A percentile compares a stretch with the other conserved stretches of the same genome.
Evolutionary conservation across 1,140 invertebrate genomes (phyloP).

Genomic region (Megalopta genalis): DNA sequence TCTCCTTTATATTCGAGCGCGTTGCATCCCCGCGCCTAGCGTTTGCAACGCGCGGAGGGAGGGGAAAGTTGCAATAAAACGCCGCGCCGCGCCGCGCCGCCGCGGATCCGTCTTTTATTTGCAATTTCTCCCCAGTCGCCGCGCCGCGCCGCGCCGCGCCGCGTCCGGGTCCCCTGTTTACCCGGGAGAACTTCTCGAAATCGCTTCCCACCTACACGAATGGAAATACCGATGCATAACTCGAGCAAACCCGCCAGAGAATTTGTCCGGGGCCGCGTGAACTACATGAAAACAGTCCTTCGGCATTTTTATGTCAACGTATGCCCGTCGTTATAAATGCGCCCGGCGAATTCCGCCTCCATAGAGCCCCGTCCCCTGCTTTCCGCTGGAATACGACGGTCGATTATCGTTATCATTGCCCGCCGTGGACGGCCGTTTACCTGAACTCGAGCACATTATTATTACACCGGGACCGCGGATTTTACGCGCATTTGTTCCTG

Average conservation of each 20-base stretch:
- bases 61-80: conserved; percentile 21
- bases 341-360: background rate
- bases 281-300: conserved; percentile 15
- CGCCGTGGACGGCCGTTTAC: background rate
- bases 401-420: background rate
- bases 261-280: conserved; percentile 5
- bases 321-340: background rate
- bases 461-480: no score
- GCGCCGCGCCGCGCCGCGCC: background rate
- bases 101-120: conserved; percentile 23
- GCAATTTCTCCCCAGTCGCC: conserved; percentile 11
- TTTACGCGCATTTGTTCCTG: no score
- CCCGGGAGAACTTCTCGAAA: conserved; percentile 12
- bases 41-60: no score
- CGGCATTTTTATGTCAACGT: conserved; percentile 21
- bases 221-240: conserved; percentile 29
- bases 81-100: background rate
- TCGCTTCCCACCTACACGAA: conserved; percentile 30
- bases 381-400: background rate
- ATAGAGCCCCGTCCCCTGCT: no score
- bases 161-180: background rate
- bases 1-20: background rate
- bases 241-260: conserved; percentile 21
- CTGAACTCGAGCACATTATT: background rate
- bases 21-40: conserved; percentile 1